Conservation (phyloP, 2,113 vertebrate species). For the Aleadryas rufinucha region DNA sequence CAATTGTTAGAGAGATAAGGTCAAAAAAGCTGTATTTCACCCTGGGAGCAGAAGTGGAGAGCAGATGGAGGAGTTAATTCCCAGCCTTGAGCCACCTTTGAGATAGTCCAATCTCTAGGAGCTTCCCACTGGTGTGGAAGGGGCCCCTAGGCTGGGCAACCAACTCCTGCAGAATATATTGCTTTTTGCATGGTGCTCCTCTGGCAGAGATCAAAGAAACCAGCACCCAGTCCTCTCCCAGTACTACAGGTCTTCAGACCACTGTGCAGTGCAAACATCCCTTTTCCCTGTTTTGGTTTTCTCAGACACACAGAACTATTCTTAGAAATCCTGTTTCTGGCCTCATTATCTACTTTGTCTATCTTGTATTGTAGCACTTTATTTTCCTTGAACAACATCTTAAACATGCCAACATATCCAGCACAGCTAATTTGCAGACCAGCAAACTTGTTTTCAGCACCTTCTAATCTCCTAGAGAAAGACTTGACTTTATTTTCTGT, state of each 20-base stretch:
- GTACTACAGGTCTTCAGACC: neutral
- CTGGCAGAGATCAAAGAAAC: neutral
- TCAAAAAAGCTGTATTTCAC: neutral
- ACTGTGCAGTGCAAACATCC: neutral
- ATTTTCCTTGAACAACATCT: constrained; percentile 52
- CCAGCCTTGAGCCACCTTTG: neutral
- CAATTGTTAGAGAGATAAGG: neutral
- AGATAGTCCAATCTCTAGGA: neutral
- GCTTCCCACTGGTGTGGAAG: neutral
- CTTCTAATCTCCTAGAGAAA: constrained; percentile 51
- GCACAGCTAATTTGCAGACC: constrained; percentile 51
- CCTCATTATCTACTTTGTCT: constrained; percentile 39
- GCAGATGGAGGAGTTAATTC: neutral
- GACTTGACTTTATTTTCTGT: neutral
- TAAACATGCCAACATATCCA: constrained; percentile 53
- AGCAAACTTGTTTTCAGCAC: constrained; percentile 59
- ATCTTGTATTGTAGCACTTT: constrained; percentile 51
- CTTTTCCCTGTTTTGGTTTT: neutral
- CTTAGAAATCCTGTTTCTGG: constrained; percentile 26
- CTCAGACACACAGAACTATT: neutral
- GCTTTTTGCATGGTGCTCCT: neutral
- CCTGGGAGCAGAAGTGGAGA: neutral
- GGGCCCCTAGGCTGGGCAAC: neutral
- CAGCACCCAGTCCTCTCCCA: neutral
- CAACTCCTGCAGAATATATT: neutral